These are phyloP conservation scores for Phocoena sinus DNA, from an alignment of 2,113 vertebrate species.

Conservation along the genomic window DNA sequence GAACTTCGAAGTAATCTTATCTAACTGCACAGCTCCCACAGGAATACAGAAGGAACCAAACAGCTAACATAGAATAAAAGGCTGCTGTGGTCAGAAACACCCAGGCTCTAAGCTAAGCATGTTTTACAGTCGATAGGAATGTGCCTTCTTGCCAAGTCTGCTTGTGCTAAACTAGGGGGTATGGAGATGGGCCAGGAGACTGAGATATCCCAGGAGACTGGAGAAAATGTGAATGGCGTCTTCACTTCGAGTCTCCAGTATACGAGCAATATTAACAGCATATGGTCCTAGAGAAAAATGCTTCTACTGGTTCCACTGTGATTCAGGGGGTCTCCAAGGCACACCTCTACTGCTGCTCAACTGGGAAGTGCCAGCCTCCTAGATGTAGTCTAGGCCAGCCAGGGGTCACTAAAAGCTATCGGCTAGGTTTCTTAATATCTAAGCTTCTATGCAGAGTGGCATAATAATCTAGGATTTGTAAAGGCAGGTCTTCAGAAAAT, in stretches of 20 bases:
- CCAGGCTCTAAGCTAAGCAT: not conserved
- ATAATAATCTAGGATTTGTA: not conserved
- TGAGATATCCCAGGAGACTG: not conserved
- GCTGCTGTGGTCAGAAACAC: not conserved
- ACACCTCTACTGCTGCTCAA: not conserved
- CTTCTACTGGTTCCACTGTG: not conserved
- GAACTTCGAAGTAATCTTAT: not conserved
- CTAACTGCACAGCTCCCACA: not conserved
- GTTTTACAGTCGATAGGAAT: not conserved
- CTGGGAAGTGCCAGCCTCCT: not conserved
- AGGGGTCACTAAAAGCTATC: not conserved
- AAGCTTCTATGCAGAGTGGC: not conserved
- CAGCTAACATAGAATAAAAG: not conserved
- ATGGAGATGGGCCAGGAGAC: not conserved
- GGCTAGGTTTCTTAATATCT: not conserved
- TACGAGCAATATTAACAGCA: not conserved
- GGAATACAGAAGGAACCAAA: not conserved
- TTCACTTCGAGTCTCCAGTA: not conserved
- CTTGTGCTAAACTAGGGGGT: not conserved
- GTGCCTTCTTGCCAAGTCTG: not conserved
- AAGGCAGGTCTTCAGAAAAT: not conserved
- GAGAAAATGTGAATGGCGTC: not conserved
- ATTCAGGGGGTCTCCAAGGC: not conserved
- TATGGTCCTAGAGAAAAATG: not conserved
- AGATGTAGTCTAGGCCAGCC: not conserved